Base-by-base conservation (phyloP, 2,113 vertebrate genomes). In the Oreochromis niloticus region DNA sequence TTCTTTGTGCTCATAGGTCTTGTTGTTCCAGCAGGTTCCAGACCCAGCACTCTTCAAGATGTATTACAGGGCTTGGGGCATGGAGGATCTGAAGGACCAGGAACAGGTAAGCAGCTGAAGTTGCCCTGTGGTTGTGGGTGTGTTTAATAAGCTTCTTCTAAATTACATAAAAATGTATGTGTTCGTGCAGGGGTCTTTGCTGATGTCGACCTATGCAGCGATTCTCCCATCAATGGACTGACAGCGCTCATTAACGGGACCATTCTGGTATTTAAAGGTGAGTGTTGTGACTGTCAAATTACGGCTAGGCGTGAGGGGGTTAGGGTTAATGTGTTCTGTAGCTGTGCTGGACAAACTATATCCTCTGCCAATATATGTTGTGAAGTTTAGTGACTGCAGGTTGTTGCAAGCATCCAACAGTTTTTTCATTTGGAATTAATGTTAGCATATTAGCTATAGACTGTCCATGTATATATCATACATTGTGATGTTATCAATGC, bases 231-330 rank as follows among this genome's bases (percentile, higher is more conserved):
- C 0, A 93, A 97, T 5, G 96, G 96, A 84, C 94, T 99, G 87
- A 97, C 97, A 1, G 96, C 97, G 56, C 94, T 98, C 30, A 95
- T 82, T 59, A 99, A 98, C 1, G 97, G 98, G 54, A 98, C 98
- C 4, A 81, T 98, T 12, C 96, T 98, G 0, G 96, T 97, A 68
- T 99, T 99, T 92, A 95, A 97, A 97, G 98, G 98, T 98, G 88
- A 88, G 79, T 55, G 41, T 1, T 80, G 22, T 84, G 55, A 54
- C 54, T 30, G 10, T 46, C 10, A 46, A 8, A 43, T 46, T 7
- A 59, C 8, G 3, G 22, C 41, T 46, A 68, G 63, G 63, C 0
- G 1, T 68, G 34, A 39, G 22, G 68, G 59, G 5, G 68, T 27
- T 73, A 27, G 3, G 68, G 6, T 41, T 32, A 78, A 78, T 78